These are phyloP conservation scores for Heliothis subflexa DNA, from an alignment of 1,140 invertebrate genomes.

Conservation along the genomic window DNA sequence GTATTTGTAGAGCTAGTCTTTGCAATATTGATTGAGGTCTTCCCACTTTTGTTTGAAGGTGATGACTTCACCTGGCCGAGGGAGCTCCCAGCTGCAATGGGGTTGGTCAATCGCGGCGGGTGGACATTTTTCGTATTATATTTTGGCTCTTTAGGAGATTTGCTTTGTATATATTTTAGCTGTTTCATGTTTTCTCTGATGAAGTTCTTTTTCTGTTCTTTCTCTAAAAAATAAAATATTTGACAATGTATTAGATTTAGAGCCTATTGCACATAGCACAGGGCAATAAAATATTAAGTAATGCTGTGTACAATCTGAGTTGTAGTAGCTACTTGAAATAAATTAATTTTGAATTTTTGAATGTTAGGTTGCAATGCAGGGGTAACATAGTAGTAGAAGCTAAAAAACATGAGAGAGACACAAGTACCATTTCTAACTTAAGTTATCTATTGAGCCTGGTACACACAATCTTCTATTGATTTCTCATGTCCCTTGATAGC, in stretches of 20 bases:
- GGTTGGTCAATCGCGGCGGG: slow-evolving; percentile 60
- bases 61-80: slow-evolving; percentile 76
- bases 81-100: slow-evolving; percentile 59
- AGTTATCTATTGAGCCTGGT: too few species aligned
- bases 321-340: too few species aligned
- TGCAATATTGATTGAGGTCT: slow-evolving; percentile 64
- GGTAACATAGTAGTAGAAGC: too few species aligned
- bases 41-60: slow-evolving; percentile 73
- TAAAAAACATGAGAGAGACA: too few species aligned
- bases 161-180: slow-evolving; percentile 85
- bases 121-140: slow-evolving; percentile 66
- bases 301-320: too few species aligned
- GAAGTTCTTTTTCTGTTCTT: slow-evolving; percentile 86
- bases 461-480: background rate
- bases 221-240: slow-evolving; percentile 73
- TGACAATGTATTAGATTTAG: background rate
- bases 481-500: background rate
- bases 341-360: too few species aligned
- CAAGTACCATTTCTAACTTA: too few species aligned
- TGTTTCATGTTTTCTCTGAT: slow-evolving; percentile 87
- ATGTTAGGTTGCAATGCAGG: too few species aligned
- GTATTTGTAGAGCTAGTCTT: slow-evolving; percentile 66
- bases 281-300: background rate
- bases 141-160: slow-evolving; percentile 80
- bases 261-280: background rate